phyloP scores from a whole-genome alignment of 2,888 invertebrate genomes.

The Torymus texanus region DNA sequence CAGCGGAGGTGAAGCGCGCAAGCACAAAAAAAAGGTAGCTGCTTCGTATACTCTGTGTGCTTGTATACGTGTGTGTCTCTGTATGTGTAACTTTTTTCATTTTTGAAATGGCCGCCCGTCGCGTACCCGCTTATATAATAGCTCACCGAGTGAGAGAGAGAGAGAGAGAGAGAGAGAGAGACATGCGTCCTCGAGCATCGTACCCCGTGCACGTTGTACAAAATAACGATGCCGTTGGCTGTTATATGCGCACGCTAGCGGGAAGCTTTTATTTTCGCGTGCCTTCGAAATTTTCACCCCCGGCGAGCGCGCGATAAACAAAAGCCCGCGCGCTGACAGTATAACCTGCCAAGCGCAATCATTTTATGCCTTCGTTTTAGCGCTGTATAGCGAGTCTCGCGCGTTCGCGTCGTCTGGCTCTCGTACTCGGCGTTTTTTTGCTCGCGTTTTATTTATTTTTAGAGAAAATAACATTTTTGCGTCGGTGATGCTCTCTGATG shows the following conservation, averaged over 20 bases:
- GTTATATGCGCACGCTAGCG: not conserved
- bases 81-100: conserved; percentile 63
- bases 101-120: conserved; percentile 70
- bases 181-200: conserved; percentile 22
- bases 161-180: conserved; percentile 8
- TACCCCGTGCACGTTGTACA: not conserved
- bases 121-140: conserved; percentile 71
- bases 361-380: conserved; percentile 36
- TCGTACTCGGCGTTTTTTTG: too few relatives aligned
- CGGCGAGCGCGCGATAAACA: conserved; percentile 50
- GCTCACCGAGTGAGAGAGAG: conserved; percentile 51
- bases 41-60: not conserved
- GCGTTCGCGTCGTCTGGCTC: not conserved
- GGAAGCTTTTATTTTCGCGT: conserved; percentile 48
- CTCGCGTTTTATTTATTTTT: too few relatives aligned
- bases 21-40: conserved; percentile 16
- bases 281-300: conserved; percentile 49
- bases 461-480: too few relatives aligned
- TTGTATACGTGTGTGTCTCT: not conserved
- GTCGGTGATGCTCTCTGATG: too few relatives aligned
- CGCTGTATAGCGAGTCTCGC: too few relatives aligned
- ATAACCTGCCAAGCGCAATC: conserved; percentile 56
- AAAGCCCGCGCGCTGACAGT: conserved; percentile 47
- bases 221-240: conserved; percentile 46
- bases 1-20: conserved; percentile 23